Conservation (phyloP, 2,797 vertebrate genomes). For the Ctenochaetus hawaiiensis region DNA sequence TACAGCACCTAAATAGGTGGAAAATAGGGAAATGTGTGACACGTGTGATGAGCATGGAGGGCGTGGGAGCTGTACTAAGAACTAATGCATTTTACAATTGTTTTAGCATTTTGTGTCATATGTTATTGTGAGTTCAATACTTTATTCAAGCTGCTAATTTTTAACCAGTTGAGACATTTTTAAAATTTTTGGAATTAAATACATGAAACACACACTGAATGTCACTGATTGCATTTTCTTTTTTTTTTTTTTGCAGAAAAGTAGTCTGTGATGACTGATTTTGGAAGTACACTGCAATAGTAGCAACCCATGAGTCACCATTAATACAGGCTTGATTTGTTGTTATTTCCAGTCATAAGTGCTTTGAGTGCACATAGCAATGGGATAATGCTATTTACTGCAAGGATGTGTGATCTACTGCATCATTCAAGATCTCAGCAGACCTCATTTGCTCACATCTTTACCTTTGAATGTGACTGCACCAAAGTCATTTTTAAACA, state of each 20-base stretch:
- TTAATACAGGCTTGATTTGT: not conserved
- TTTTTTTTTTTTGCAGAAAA: not conserved
- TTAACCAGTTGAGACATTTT: not conserved
- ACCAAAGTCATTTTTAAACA: not conserved
- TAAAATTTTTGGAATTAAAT: not conserved
- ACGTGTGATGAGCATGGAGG: not conserved
- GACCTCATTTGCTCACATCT: not conserved
- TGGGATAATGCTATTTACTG: not conserved
- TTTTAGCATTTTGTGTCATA: not conserved
- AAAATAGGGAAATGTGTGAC: not conserved
- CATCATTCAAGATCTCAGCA: not conserved
- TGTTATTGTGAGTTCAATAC: not conserved
- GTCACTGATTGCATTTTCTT: not conserved
- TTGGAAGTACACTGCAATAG: not conserved
- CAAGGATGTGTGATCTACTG: not conserved
- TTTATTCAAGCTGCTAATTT: not conserved
- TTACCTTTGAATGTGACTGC: not conserved
- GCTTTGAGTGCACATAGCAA: not conserved
- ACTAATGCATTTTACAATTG: not conserved
- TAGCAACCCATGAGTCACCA: not conserved
- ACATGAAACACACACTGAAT: not conserved
- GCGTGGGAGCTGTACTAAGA: not conserved
- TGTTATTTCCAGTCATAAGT: not conserved
- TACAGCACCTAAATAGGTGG: not conserved
- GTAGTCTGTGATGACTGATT: not conserved